Evolutionary conservation across 2,888 invertebrate genomes (phyloP).

Genomic region (Eilema griseolum): DNA sequence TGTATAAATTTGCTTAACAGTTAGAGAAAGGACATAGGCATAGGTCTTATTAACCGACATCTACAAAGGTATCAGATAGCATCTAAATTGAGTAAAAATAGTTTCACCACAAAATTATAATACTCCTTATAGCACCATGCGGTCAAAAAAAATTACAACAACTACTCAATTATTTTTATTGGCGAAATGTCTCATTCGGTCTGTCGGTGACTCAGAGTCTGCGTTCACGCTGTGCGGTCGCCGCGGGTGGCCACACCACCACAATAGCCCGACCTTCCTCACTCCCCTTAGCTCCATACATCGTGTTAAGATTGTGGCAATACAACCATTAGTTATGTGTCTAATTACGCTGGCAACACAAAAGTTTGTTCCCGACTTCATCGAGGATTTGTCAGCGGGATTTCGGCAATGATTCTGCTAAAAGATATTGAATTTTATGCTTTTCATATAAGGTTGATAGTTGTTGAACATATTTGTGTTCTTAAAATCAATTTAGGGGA

Average conservation of each 20-base stretch:
- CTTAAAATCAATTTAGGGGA: constrained; percentile 60
- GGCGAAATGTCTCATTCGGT: constrained; percentile 61
- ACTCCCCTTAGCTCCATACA: constrained; percentile 32
- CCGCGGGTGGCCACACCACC: constrained; percentile 74
- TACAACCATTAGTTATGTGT: constrained; percentile 52
- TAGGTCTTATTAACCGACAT: too few relatives aligned
- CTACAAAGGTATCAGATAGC: too few relatives aligned
- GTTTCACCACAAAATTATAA: constrained; percentile 12
- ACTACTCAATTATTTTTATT: constrained; percentile 66
- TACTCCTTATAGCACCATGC: constrained; percentile 25
- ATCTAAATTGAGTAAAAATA: background rate
- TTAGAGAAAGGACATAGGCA: too few relatives aligned
- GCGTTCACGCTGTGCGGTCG: constrained; percentile 60
- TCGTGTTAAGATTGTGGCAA: constrained; percentile 25
- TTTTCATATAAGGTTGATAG: constrained; percentile 33
- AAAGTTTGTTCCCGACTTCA: constrained; percentile 68
- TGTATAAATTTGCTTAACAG: too few relatives aligned
- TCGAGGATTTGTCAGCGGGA: constrained; percentile 58
- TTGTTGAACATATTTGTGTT: constrained; percentile 32
- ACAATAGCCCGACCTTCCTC: constrained; percentile 51
- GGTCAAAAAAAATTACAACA: constrained; percentile 48
- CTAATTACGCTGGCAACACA: constrained; percentile 52
- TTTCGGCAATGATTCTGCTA: constrained; percentile 41
- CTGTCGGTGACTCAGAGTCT: constrained; percentile 70
- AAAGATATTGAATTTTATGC: constrained; percentile 45